Percentiles rank a stretch among this genome's conserved stretches.
Evolutionary conservation across 2,797 vertebrate species (phyloP).

Genomic region (Amazonetta brasiliensis): DNA sequence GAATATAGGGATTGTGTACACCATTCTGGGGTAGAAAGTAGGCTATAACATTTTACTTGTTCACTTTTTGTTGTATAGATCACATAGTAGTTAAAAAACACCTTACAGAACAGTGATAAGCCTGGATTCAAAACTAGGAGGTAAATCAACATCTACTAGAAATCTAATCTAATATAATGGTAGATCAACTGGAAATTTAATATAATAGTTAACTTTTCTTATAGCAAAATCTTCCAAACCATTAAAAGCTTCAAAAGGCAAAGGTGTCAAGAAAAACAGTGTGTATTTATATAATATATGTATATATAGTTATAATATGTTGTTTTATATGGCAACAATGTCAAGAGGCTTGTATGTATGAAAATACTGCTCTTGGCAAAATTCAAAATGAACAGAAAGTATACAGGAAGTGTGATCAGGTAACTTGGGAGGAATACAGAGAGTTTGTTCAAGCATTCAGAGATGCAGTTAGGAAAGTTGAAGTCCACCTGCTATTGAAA

Average conservation of each 20-base stretch:
- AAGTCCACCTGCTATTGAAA: no score
- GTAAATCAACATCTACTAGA: neutral
- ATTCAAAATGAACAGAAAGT: neutral
- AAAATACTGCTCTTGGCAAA: neutral
- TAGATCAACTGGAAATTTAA: neutral
- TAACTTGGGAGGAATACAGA: neutral
- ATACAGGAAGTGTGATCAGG: neutral
- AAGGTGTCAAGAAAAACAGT: neutral
- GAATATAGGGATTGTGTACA: neutral
- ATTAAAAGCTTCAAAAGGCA: neutral
- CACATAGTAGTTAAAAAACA: rapidly evolving
- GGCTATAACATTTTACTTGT: neutral
- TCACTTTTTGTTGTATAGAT: neutral
- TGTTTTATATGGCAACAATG: neutral
- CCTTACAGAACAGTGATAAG: neutral
- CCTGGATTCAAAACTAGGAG: neutral
- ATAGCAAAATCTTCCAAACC: neutral
- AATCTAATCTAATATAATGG: neutral
- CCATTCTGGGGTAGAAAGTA: neutral
- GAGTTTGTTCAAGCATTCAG: neutral
- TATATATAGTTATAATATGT: neutral
- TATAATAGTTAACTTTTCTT: neutral
- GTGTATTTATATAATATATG: neutral
- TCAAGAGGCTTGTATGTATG: neutral
- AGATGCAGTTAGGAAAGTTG: no score